Evolutionary conservation across 2,797 vertebrate species (phyloP).

Genomic region (Todus mexicanus): DNA sequence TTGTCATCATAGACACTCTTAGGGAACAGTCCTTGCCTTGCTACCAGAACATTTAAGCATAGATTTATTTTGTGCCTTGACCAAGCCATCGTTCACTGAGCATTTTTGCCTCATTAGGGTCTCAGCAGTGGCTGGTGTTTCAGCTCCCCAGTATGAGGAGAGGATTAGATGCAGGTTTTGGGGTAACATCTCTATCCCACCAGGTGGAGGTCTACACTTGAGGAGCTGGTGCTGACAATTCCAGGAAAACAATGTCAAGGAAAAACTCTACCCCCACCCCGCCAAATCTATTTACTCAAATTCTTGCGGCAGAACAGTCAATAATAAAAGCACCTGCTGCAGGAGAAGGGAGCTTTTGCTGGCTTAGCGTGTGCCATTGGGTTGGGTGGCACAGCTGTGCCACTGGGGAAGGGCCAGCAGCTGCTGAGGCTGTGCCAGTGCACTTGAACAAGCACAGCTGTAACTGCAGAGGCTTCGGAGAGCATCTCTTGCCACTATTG

Average conservation of each 20-base stretch:
- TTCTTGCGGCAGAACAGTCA: not conserved
- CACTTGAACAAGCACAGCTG: accelerated
- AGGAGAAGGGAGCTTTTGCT: not conserved
- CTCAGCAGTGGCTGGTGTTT: not conserved
- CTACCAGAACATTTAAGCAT: not conserved
- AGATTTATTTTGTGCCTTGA: not conserved
- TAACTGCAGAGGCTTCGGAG: not conserved
- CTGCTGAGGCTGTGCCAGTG: accelerated
- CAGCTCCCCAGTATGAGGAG: not conserved
- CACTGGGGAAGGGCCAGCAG: not conserved
- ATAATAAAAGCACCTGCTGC: not conserved
- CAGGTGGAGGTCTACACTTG: not conserved
- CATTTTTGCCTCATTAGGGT: not conserved
- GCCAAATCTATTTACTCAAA: not conserved
- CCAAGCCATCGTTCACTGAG: not conserved
- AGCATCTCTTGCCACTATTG: not conserved
- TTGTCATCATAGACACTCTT: not conserved
- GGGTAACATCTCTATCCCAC: not conserved
- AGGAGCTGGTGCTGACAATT: not conserved
- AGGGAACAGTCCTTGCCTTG: too few relatives aligned
- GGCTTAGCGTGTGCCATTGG: accelerated
- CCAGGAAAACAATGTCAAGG: not conserved
- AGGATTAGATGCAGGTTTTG: not conserved
- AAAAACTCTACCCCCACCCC: not conserved
- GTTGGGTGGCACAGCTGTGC: accelerated